Conservation (phyloP, 2,888 invertebrate species). For the Hypomecis atomaria region DNA sequence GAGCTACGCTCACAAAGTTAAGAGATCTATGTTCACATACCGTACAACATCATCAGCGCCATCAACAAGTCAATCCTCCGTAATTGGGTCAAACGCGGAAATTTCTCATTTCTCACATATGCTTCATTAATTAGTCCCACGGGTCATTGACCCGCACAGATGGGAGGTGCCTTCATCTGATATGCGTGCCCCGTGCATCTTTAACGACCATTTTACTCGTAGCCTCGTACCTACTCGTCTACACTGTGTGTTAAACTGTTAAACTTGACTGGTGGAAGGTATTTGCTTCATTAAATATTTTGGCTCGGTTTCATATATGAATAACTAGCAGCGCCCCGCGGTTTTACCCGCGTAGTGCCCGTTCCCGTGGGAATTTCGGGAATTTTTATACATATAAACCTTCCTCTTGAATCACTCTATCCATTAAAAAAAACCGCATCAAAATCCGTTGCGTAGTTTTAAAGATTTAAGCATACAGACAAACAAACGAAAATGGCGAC, state of each 20-base stretch:
- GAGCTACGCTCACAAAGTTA: too few species aligned
- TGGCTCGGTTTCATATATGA: neutral
- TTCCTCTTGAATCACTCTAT: too few species aligned
- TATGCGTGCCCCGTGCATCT: constrained; percentile 26
- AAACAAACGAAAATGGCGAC: too few species aligned
- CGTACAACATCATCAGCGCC: neutral
- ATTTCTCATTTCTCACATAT: constrained; percentile 29
- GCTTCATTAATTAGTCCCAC: constrained; percentile 26
- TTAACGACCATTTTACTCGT: constrained; percentile 15
- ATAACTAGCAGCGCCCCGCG: too few species aligned
- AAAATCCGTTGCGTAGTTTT: too few species aligned
- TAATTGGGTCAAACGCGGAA: constrained; percentile 31
- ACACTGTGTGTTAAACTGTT: neutral
- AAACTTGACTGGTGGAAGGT: constrained; percentile 1
- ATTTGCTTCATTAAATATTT: constrained; percentile 16
- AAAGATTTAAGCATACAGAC: too few species aligned
- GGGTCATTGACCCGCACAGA: constrained; percentile 25
- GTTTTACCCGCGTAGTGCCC: too few species aligned
- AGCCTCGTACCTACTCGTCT: constrained; percentile 2
- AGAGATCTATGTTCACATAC: neutral
- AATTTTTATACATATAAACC: too few species aligned
- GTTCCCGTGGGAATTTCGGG: too few species aligned
- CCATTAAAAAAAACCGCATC: too few species aligned
- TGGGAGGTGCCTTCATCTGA: constrained; percentile 23
- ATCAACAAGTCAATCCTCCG: constrained; percentile 18